Evolutionary conservation across 2,797 vertebrate species (phyloP).

Genomic region (Margarornis squamiger): DNA sequence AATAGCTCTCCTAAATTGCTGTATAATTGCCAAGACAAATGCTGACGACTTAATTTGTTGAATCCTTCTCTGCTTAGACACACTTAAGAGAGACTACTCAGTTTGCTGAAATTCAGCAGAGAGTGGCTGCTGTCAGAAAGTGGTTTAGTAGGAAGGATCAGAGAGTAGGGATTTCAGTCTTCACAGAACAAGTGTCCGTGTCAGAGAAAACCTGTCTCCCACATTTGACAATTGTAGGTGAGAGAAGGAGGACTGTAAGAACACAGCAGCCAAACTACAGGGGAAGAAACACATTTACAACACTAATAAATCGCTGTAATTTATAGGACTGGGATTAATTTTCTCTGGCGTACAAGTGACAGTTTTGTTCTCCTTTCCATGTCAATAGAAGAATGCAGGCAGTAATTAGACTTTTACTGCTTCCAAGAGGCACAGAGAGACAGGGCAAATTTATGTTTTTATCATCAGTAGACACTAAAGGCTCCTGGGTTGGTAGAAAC

Average conservation of each 20-base stretch:
- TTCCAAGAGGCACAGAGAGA: background rate
- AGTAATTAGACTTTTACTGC: slow-evolving; percentile 34
- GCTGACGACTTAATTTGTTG: slow-evolving; percentile 10
- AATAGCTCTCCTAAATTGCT: slow-evolving; percentile 38
- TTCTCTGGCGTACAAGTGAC: slow-evolving; percentile 15
- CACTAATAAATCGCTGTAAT: slow-evolving; percentile 35
- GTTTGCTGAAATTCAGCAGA: background rate
- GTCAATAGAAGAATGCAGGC: slow-evolving; percentile 8
- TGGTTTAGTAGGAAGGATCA: background rate
- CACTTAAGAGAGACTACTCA: background rate
- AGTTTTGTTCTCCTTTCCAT: slow-evolving; percentile 17
- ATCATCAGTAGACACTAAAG: background rate
- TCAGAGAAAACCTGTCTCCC: background rate
- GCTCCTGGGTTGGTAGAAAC: background rate
- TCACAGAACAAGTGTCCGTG: background rate
- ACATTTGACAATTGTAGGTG: background rate
- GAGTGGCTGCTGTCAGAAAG: background rate
- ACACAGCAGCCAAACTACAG: background rate
- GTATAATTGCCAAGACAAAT: slow-evolving; percentile 39
- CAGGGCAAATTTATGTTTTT: slow-evolving; percentile 36
- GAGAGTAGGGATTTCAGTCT: background rate
- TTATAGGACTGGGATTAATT: slow-evolving; percentile 54
- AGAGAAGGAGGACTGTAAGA: background rate
- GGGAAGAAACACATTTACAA: slow-evolving; percentile 4
- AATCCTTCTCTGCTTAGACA: background rate